A percentile compares a stretch with the other conserved stretches of the same genome.
phyloP scores from a whole-genome alignment of 2,888 invertebrate species.

The Apamea sordens region DNA sequence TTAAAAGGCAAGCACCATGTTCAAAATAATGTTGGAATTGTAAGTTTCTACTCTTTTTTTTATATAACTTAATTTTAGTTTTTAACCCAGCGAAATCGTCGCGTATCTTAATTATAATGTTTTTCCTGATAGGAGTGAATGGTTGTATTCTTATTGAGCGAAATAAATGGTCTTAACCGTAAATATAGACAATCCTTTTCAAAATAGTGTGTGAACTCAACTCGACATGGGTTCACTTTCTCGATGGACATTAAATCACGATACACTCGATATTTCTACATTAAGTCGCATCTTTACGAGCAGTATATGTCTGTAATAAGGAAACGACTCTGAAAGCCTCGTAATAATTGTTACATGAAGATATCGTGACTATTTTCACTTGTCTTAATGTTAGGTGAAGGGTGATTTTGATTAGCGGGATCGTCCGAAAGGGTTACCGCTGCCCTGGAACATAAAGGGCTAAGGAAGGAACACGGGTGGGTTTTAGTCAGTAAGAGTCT shows the following conservation, averaged over 20 bases:
- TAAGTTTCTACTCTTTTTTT: not conserved
- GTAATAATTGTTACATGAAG: conserved; percentile 45
- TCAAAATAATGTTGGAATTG: not conserved
- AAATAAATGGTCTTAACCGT: not conserved
- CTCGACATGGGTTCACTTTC: conserved; percentile 42
- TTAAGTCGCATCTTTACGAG: conserved; percentile 48
- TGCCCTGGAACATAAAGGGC: too few relatives aligned
- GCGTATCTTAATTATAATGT: not conserved
- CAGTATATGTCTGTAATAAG: conserved; percentile 50
- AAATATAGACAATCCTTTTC: conserved; percentile 20
- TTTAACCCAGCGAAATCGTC: not conserved
- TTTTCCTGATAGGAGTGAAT: not conserved
- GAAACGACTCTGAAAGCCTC: conserved; percentile 48
- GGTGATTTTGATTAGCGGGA: conserved; percentile 40
- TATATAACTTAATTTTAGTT: not conserved
- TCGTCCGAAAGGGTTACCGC: too few relatives aligned
- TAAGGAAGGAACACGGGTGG: too few relatives aligned
- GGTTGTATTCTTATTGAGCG: not conserved
- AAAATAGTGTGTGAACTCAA: conserved; percentile 15
- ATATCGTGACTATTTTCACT: conserved; percentile 49
- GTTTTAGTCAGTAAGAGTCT: too few relatives aligned
- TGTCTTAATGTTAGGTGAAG: conserved; percentile 25
- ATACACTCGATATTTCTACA: conserved; percentile 36
- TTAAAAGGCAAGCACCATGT: not conserved
- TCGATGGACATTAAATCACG: conserved; percentile 28